Base-by-base conservation (phyloP, 2,888 invertebrate species). In the Cyclophora albipunctata region DNA sequence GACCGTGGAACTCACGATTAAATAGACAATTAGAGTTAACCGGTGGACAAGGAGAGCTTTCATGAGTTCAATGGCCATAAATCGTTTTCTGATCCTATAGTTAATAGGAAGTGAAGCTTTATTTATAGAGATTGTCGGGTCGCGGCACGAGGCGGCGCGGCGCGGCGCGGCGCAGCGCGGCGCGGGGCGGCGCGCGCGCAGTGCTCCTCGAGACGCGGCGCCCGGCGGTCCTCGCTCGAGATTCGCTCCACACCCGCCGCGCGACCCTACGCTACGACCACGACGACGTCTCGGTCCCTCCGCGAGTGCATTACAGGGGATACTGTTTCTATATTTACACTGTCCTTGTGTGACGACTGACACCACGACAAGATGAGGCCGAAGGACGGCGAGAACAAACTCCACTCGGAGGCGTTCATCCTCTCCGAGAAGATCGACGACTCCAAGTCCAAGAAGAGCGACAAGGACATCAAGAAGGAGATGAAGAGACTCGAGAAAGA, bases 341-440 rank as follows among this genome's bases (percentile, higher is more conserved):
- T 72, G 66, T 72, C 69, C 66, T 68, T 62, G 78, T 75, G 77
- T 71, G 67, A 74, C 67, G 48, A 40, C 6, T 7, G 42, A 4
- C 7, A 7, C 7, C 4, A 20, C 55, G 58, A 52, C 55, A 69
- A 64, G 53, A 88, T 88, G 88, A 78, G 87, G 68, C 86, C 88
- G 53, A 88, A 87, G 68, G 88, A 86, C 57, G 80, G 81, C 66
- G 85, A 84, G 63, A 57, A 77, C 57, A 85, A 84, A 62, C 67
- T 84, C 72, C 85, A 87, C 60, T 79, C 81, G 54, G 89, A 89
- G 67, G 87, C 90, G 60, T 87, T 91, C 69, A 91, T 91, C 53
- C 73, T 91, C 64, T 87, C 90, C 62, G 91, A 91, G 70, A 90
- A 90, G 66, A 86, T 88, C 47, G 89, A 89, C 67, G 87, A 90